A percentile compares a stretch with the other conserved stretches of the same genome.
These are phyloP conservation scores for Polyploca ridens DNA, from an alignment of 2,888 invertebrate genomes.

Conservation along the genomic window DNA sequence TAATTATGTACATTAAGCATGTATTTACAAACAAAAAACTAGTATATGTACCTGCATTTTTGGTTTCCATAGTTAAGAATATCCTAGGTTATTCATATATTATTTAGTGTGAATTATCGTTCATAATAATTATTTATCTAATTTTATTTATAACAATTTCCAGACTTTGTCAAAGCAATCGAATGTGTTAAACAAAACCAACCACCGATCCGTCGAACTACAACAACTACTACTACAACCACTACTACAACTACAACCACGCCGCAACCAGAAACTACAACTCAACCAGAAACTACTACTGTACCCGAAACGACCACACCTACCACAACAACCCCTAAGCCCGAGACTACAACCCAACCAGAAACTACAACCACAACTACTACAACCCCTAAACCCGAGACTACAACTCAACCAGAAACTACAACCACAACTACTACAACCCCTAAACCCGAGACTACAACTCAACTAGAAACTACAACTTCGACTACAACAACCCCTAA, in stretches of 20 bases:
- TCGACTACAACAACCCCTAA: neutral
- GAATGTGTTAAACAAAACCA: constrained; percentile 45
- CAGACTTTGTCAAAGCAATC: constrained; percentile 56
- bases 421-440: constrained; percentile 7
- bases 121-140: no score
- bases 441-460: constrained; percentile 16
- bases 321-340: constrained; percentile 18
- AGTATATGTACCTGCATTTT: no score
- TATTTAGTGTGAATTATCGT: no score
- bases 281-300: constrained; percentile 14
- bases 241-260: constrained; percentile 20
- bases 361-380: constrained; percentile 13
- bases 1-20: no score
- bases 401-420: constrained; percentile 17
- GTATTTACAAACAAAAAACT: no score
- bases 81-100: no score
- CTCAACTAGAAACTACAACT: constrained; percentile 14
- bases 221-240: constrained; percentile 24
- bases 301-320: constrained; percentile 15
- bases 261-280: constrained; percentile 18
- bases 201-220: constrained; percentile 28
- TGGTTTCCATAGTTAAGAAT: no score
- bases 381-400: constrained; percentile 5
- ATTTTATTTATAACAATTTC: constrained; percentile 25
- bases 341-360: constrained; percentile 13